phyloP scores from a whole-genome alignment of 2,113 vertebrate genomes.

The Marmota monax region DNA sequence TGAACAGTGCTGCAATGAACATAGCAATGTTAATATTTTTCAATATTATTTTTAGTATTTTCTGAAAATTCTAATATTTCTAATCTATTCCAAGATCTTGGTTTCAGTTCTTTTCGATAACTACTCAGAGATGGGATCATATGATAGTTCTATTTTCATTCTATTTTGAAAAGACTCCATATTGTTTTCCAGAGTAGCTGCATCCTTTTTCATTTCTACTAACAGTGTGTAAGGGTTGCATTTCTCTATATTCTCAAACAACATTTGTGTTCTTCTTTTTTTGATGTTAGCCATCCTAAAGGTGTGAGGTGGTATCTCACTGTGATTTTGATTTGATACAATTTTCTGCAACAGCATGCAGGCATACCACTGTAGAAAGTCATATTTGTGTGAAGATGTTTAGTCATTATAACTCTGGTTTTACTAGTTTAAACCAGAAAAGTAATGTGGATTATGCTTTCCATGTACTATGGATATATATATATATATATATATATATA shows the following conservation, averaged over 20 bases:
- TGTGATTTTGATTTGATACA: conserved; percentile 30
- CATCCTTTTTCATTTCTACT: background rate
- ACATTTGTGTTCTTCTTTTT: background rate
- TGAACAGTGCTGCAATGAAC: background rate
- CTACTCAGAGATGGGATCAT: background rate
- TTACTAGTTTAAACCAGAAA: background rate
- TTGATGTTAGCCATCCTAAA: background rate
- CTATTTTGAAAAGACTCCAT: background rate
- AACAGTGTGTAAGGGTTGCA: background rate
- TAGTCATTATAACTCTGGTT: background rate
- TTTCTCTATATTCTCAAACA: background rate
- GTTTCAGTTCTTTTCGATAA: background rate
- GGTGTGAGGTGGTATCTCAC: background rate
- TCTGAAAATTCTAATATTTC: too few relatives aligned
- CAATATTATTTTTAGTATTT: too few relatives aligned
- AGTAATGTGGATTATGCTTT: background rate
- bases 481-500: background rate
- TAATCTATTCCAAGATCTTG: background rate
- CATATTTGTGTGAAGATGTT: background rate
- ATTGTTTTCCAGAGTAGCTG: background rate
- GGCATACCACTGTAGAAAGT: background rate
- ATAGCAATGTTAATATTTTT: background rate
- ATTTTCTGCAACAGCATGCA: background rate
- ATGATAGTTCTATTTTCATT: background rate
- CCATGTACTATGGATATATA: background rate